Percentiles rank a stretch among this genome's conserved stretches.
These are phyloP conservation scores for Fragum sueziense DNA, from an alignment of 2,888 invertebrate genomes.

Conservation along the genomic window DNA sequence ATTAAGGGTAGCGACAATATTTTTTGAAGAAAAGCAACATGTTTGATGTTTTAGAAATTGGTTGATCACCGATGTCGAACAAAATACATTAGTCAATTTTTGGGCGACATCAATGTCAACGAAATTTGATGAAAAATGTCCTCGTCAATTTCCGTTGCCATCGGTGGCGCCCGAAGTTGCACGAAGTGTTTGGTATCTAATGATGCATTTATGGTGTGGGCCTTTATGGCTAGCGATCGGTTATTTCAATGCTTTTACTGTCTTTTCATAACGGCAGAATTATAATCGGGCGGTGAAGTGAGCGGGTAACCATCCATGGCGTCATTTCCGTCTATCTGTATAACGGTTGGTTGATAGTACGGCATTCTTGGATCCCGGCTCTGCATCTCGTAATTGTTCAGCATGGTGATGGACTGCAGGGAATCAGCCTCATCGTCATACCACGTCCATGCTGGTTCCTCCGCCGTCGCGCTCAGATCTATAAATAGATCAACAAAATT, in stretches of 20 bases:
- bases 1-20: no score
- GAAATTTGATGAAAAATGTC: no score
- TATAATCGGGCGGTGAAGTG: slow-evolving; percentile 10
- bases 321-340: neutral
- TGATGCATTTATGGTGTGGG: no score
- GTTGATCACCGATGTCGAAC: no score
- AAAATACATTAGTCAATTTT: no score
- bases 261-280: slow-evolving; percentile 11
- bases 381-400: slow-evolving; percentile 36
- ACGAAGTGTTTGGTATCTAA: no score
- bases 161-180: no score
- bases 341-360: slow-evolving; percentile 25
- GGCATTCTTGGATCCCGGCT: slow-evolving; percentile 47
- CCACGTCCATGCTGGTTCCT: slow-evolving; percentile 62
- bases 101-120: no score
- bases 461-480: slow-evolving; percentile 68
- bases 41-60: no score
- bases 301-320: neutral
- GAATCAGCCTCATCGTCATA: slow-evolving; percentile 69
- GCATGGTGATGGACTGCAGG: slow-evolving; percentile 54
- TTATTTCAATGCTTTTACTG: neutral
- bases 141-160: no score
- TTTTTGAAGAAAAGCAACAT: no score
- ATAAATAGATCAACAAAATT: slow-evolving; percentile 73
- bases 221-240: no score